These are phyloP conservation scores for Raphicerus campestris DNA, from an alignment of 2,113 vertebrate genomes.

Conservation along the genomic window DNA sequence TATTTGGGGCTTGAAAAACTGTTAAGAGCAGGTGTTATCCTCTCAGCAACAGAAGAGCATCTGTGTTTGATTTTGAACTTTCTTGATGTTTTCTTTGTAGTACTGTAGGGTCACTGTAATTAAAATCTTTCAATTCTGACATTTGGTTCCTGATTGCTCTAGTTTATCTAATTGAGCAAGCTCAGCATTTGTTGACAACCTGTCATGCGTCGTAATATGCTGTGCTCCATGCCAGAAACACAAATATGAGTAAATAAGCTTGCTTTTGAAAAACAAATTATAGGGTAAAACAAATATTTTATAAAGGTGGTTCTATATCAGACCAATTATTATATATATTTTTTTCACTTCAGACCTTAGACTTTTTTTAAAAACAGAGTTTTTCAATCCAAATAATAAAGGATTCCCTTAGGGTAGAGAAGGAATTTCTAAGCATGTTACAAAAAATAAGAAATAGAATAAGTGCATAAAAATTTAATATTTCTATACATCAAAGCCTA, in stretches of 20 bases:
- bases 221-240: background rate
- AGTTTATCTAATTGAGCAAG: background rate
- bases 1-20: background rate
- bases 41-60: background rate
- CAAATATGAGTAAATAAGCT: background rate
- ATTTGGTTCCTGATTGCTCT: background rate
- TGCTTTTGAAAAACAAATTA: background rate
- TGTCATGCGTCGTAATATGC: background rate
- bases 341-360: slow-evolving; percentile 13
- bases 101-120: background rate
- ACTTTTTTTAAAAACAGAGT: background rate
- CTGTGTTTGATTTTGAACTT: background rate
- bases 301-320: background rate
- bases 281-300: background rate
- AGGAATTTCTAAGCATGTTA: slow-evolving; percentile 32
- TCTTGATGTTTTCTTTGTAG: background rate
- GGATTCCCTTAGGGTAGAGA: background rate
- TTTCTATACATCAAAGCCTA: background rate
- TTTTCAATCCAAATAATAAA: slow-evolving; percentile 48
- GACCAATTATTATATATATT: background rate
- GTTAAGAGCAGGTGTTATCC: background rate
- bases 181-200: slow-evolving; percentile 5
- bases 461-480: slow-evolving; percentile 42
- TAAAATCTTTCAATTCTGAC: background rate
- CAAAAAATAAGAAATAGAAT: background rate